Conservation (phyloP, 2,797 vertebrate genomes). For the Apodemus agrarius region DNA sequence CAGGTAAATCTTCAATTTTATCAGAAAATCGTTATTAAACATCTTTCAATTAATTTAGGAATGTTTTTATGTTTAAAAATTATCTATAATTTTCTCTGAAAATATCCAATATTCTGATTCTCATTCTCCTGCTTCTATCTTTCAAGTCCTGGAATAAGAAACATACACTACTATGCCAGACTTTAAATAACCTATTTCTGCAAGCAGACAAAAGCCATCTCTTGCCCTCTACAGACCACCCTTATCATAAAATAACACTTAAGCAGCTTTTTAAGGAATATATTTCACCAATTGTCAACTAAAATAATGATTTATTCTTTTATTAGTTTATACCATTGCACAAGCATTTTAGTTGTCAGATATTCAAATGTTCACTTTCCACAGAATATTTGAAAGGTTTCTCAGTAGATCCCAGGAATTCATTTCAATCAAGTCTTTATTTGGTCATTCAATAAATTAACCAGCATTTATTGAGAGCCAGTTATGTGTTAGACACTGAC, state of each 20-base stretch:
- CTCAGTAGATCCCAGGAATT: constrained; percentile 31
- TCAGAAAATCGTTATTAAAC: too few species aligned
- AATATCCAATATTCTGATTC: too few species aligned
- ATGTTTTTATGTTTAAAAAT: too few species aligned
- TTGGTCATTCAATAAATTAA: constrained; percentile 70
- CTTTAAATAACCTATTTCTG: constrained; percentile 46
- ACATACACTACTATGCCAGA: too few species aligned
- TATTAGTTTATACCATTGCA: constrained; percentile 53
- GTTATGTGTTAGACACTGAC: not conserved
- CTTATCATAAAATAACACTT: constrained; percentile 45
- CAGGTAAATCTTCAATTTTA: too few species aligned
- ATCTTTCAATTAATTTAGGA: too few species aligned
- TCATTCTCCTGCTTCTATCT: not conserved
- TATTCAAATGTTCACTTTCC: constrained; percentile 31
- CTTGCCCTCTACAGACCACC: constrained; percentile 16
- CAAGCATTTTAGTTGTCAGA: constrained; percentile 64
- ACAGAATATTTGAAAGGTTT: constrained; percentile 52
- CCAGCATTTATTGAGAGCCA: constrained; percentile 21
- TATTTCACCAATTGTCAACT: constrained; percentile 37
- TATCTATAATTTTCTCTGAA: too few species aligned
- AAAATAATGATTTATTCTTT: constrained; percentile 54
- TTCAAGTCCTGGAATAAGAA: not conserved
- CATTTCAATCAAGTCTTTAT: constrained; percentile 56
- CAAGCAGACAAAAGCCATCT: not conserved
- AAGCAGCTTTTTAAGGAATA: not conserved